Evolutionary conservation across 2,888 invertebrate species (phyloP).

Genomic region (Oeneis ivallda): DNA sequence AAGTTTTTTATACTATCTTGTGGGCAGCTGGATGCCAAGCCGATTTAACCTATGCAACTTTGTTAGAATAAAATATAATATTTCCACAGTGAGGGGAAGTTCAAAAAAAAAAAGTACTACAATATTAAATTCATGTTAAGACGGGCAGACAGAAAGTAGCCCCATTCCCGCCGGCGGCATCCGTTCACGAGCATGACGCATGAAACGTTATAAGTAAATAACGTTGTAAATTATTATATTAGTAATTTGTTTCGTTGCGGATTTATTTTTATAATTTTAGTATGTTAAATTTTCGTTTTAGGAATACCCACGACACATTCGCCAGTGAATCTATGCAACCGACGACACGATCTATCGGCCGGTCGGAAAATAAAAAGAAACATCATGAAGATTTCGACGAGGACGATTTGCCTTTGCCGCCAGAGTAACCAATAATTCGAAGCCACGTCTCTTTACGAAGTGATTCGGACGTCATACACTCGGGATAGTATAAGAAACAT

Average conservation of each 20-base stretch:
- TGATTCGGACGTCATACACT: constrained; percentile 1
- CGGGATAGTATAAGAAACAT: constrained; percentile 7
- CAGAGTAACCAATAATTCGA: constrained; percentile 53
- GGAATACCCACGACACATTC: constrained; percentile 40
- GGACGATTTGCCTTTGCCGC: constrained; percentile 75
- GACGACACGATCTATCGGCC: constrained; percentile 49
- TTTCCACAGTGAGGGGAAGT: too few relatives aligned
- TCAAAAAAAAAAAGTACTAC: too few relatives aligned
- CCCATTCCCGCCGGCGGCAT: too few relatives aligned
- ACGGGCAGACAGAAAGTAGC: too few relatives aligned
- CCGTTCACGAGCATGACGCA: too few relatives aligned
- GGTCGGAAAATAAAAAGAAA: constrained; percentile 56
- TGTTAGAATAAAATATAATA: too few relatives aligned
- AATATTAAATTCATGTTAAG: too few relatives aligned
- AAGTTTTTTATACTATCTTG: too few relatives aligned
- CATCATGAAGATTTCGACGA: constrained; percentile 62
- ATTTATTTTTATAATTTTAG: too few relatives aligned
- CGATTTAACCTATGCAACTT: too few relatives aligned
- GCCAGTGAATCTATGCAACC: constrained; percentile 54
- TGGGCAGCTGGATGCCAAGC: too few relatives aligned
- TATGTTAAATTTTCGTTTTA: constrained; percentile 41
- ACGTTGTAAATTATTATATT: not conserved
- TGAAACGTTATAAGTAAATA: not conserved
- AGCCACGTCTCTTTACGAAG: not conserved
- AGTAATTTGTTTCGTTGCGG: not conserved